Percentiles rank a stretch among this genome's conserved stretches.
phyloP scores from a whole-genome alignment of 1,140 invertebrate genomes.

The Sinella curviseta region DNA sequence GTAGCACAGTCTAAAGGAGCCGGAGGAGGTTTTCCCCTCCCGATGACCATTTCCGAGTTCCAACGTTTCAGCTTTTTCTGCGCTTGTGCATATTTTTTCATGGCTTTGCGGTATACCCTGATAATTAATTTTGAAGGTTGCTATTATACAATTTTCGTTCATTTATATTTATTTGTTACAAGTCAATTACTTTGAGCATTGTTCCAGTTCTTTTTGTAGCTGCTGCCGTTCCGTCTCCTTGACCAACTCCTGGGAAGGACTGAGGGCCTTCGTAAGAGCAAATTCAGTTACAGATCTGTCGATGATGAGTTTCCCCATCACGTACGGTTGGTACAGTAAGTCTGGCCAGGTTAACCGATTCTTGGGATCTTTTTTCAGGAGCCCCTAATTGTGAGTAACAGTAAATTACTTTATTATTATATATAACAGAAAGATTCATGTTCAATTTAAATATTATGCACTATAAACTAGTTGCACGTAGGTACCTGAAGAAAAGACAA shows the following conservation, averaged over 20 bases:
- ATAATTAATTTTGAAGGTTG: too few species aligned
- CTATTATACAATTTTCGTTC: too few species aligned
- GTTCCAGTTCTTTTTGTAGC: constrained; percentile 51
- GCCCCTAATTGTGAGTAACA: too few species aligned
- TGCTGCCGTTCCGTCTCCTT: constrained; percentile 63
- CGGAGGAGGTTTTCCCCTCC: not conserved
- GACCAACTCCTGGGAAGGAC: constrained; percentile 68
- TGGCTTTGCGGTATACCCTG: constrained; percentile 42
- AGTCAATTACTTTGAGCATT: constrained; percentile 49
- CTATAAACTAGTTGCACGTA: too few species aligned
- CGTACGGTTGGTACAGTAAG: constrained; percentile 81
- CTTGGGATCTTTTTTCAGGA: constrained; percentile 82
- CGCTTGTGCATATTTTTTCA: constrained; percentile 49
- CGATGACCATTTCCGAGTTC: not conserved
- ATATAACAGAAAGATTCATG: too few species aligned
- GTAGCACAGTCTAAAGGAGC: too few species aligned
- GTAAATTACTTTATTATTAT: too few species aligned
- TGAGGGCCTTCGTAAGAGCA: constrained; percentile 67
- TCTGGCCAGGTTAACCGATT: constrained; percentile 82
- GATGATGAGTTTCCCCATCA: constrained; percentile 70
- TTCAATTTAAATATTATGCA: too few species aligned
- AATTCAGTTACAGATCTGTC: constrained; percentile 59
- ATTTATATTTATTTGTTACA: too few species aligned
- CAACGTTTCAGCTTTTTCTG: constrained; percentile 47
- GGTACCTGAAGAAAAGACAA: constrained; percentile 80